A percentile compares a stretch with the other conserved stretches of the same genome.
Conservation (phyloP, 2,797 vertebrate species). For the Adelosebastes latens region DNA sequence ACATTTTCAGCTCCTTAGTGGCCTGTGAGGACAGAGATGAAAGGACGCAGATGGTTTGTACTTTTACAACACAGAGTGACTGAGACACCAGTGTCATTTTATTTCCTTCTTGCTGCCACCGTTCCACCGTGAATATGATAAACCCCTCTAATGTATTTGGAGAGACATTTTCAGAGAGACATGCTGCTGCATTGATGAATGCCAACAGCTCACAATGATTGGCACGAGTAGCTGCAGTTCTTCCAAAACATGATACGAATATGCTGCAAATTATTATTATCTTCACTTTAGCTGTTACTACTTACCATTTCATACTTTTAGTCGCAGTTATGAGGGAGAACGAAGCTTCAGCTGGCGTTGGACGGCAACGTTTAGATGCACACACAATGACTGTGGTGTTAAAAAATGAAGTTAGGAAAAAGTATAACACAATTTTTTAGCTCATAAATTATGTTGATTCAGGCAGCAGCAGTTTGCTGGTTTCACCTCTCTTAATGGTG, state of each 20-base stretch:
- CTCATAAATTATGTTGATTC: background rate
- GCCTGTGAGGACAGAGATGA: slow-evolving; percentile 82
- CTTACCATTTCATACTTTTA: background rate
- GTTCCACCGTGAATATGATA: background rate
- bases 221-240: background rate
- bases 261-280: background rate
- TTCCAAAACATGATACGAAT: background rate
- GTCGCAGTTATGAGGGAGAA: background rate
- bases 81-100: background rate
- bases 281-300: background rate
- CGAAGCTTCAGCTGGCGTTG: background rate
- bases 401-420: background rate
- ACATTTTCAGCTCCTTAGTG: slow-evolving; percentile 94
- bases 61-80: background rate
- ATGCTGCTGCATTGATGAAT: slow-evolving; percentile 3
- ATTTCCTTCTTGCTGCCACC: background rate
- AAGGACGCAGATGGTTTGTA: slow-evolving; percentile 17
- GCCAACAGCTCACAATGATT: background rate
- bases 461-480: background rate
- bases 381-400: background rate
- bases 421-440: background rate
- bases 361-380: background rate
- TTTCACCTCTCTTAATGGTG: background rate
- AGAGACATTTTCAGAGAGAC: slow-evolving; percentile 3
- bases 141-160: background rate